Base-by-base conservation (phyloP, 2,888 invertebrate species). In the Epirrita christyi region DNA sequence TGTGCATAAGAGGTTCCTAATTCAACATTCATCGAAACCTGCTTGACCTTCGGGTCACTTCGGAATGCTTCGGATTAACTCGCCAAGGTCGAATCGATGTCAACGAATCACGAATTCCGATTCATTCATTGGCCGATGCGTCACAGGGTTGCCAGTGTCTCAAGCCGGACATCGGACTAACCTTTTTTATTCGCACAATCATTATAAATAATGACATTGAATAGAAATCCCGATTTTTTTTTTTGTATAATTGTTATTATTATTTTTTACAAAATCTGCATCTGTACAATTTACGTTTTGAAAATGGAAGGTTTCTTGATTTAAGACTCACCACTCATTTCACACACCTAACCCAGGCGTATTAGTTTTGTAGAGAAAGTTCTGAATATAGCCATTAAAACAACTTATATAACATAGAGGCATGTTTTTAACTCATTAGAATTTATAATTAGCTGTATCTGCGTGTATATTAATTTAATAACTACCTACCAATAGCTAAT, bases 41-140 rank as follows among this genome's bases (percentile, higher is more conserved):
- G 68, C 64, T 72, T 77, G 77, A 78, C 77, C 78, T 66, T 70
- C 64, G 40, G 59, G 59, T 54, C 65, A 47, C 28, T 59, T 67
- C 61, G 71, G 75, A 74, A 73, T 71, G 72, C 55, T 51, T 64
- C 72, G 75, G 72, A 68, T 73, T 72, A 73, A 63, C 66, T 71
- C 68, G 67, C 59, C 80, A 79, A 79, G 79, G 79, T 79, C 77
- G 67, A 63, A 57, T 59, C 67, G 72, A 72, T 75, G 76, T 77
- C 78, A 75, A 70, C 73, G 71, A 64, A 70, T 71, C 72, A 77
- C 75, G 70, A 75, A 68, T 71, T 55, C 51, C 71, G 66, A 70
- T 68, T 67, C 65, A 70, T 71, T 69, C 54, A 61, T 59, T 57
- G 61, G 53, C 48, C 45, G 67, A 67, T 75, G 72, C 71, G 73